These are phyloP conservation scores for Callosobruchus maculatus DNA, from an alignment of 2,888 invertebrate genomes.

Conservation along the genomic window DNA sequence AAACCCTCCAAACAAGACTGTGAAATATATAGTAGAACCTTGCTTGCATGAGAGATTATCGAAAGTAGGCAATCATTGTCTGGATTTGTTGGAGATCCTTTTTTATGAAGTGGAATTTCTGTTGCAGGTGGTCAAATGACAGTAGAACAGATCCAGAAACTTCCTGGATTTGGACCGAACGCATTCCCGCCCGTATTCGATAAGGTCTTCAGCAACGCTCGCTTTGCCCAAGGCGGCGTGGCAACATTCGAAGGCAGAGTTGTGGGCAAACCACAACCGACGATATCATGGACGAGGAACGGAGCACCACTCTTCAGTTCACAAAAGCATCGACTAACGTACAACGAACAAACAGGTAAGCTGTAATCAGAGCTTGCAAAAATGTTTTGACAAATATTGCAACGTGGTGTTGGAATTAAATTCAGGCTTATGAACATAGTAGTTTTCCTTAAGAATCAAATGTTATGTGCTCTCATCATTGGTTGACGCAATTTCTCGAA, in stretches of 20 bases:
- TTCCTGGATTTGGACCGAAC: slow-evolving; percentile 61
- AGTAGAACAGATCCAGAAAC: slow-evolving; percentile 51
- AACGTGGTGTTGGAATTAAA: no score
- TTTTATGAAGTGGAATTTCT: no score
- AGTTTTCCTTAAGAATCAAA: no score
- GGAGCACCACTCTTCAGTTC: slow-evolving; percentile 79
- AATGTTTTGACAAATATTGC: not conserved
- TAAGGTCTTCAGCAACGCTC: slow-evolving; percentile 90
- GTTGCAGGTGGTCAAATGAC: slow-evolving; percentile 54
- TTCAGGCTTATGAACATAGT: no score
- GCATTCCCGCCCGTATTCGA: slow-evolving; percentile 93
- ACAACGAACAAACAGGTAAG: slow-evolving; percentile 81
- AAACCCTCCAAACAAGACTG: no score
- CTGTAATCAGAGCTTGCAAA: slow-evolving; percentile 27
- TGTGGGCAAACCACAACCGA: slow-evolving; percentile 86
- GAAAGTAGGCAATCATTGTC: no score
- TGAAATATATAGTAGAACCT: no score
- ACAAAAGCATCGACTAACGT: slow-evolving; percentile 84
- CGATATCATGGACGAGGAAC: slow-evolving; percentile 87
- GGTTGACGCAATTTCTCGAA: no score
- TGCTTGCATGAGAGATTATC: no score
- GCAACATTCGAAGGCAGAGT: slow-evolving; percentile 91
- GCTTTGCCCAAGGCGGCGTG: slow-evolving; percentile 92
- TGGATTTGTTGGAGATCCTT: no score
- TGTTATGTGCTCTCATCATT: no score